Evolutionary conservation across 92 coral and sea anemone genomes (phyloP), one percentile per base, ranked within the genome.

Genomic region (Plumapathes pennacea): DNA sequence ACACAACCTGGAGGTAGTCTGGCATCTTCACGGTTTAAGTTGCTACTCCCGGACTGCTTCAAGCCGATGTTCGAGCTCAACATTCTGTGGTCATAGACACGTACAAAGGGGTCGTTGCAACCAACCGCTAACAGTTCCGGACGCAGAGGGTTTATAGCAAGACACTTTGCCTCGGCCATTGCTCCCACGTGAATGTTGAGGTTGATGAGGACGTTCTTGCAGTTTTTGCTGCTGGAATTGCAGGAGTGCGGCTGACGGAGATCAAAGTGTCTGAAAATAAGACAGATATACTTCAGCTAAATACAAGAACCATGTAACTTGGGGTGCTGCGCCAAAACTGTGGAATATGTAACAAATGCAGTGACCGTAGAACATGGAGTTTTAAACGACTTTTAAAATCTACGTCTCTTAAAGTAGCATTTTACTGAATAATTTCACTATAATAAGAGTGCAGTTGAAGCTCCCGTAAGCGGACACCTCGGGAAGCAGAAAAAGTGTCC

Each of bases 61-160:
- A 45, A 62, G 1, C 61, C 82, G 12, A 67, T 67, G 50, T 87
- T 81, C 3, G 81, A 77, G 25, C 78, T 55, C 17, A 92, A 48
- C 98, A 92, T 92, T 53, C 98, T 80, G 19, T 89, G 89, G 53
- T 92, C 98, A 48, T 92, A 92, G 8, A 92, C 69, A 25, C 98
- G 76, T 10, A 92, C 89, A 72, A 80, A 92, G 9, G 98, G 98
- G 45, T 92, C 98, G 61, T 87, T 92, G 48, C 98, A 92, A 24
- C 98, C 98, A 26, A 92, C 73, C 1, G 98, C 98, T 20, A 92
- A 62, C 18, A 89, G 70, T 49, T 92, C 89, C 5, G 98, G 95
- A 23, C 62, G 91, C 22, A 85, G 48, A n/a, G 97, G 92, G 68
- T 92, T 92, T 27, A 92, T 73, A 31, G 95, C 88, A 33, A 92